phyloP scores from a whole-genome alignment of 2,113 vertebrate genomes.

The Pungitius pungitius region DNA sequence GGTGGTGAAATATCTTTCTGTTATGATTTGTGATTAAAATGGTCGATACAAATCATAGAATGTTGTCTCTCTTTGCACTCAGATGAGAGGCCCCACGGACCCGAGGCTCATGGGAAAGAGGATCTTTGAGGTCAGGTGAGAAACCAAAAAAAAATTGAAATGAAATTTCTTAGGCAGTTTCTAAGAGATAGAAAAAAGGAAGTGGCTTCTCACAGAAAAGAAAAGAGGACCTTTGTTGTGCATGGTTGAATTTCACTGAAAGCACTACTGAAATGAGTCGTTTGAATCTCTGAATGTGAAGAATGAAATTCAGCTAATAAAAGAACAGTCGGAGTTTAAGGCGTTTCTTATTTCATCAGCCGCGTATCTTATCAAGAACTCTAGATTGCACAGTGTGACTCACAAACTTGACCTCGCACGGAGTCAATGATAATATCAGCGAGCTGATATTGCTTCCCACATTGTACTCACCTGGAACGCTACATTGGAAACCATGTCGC shows the following conservation, averaged over 20 bases:
- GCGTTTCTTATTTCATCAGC: background rate
- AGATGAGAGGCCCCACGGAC: background rate
- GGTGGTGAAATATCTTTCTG: background rate
- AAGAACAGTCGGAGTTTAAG: background rate
- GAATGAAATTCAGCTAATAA: conserved; percentile 41
- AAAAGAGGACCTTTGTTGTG: background rate
- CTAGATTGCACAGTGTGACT: background rate
- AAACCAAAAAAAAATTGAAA: background rate
- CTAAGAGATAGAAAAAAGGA: conserved; percentile 25
- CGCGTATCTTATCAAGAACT: background rate
- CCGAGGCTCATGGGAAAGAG: background rate
- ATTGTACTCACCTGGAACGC: conserved; percentile 72
- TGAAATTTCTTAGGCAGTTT: background rate
- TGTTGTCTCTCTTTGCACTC: background rate
- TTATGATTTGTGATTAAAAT: background rate
- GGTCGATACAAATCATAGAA: background rate
- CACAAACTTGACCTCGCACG: background rate
- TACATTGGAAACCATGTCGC: conserved; percentile 69
- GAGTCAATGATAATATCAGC: conserved; percentile 36
- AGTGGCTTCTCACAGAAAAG: background rate
- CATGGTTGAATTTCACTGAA: background rate
- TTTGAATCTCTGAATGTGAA: conserved; percentile 29
- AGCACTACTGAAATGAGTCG: background rate
- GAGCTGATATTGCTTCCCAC: conserved; percentile 30
- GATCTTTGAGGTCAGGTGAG: background rate